Conservation (phyloP, 1,140 invertebrate species). For the Brachionus angularis region DNA sequence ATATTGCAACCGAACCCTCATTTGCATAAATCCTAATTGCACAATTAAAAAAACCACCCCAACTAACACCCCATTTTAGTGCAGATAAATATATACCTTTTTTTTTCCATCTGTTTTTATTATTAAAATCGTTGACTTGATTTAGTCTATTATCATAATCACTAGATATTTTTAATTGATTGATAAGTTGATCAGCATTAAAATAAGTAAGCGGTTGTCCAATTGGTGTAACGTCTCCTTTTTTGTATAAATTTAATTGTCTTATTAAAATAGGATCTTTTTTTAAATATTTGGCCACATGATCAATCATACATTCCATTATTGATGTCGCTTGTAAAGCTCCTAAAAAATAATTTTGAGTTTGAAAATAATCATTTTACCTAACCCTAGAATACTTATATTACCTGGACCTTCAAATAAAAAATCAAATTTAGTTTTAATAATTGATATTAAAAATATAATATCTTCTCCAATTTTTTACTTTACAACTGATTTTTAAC, state of each 20-base stretch:
- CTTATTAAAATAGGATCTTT: conserved; percentile 66
- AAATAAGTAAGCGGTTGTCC: conserved; percentile 50
- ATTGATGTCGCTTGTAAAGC: conserved; percentile 51
- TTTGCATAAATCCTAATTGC: conserved; percentile 68
- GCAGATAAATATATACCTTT: conserved; percentile 52
- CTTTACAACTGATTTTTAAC: too few relatives aligned
- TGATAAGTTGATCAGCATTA: conserved; percentile 48
- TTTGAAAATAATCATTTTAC: neutral
- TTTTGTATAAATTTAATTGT: conserved; percentile 51
- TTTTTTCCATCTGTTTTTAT: conserved; percentile 52
- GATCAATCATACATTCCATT: conserved; percentile 75
- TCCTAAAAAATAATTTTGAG: too few relatives aligned
- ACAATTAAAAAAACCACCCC: conserved; percentile 61
- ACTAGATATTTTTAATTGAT: conserved; percentile 44
- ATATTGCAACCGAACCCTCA: conserved; percentile 72
- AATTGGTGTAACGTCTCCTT: conserved; percentile 50
- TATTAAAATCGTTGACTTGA: conserved; percentile 29
- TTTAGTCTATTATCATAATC: conserved; percentile 42
- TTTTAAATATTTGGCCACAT: conserved; percentile 66
- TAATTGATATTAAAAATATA: too few relatives aligned
- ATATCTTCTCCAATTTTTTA: too few relatives aligned
- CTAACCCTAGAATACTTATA: too few relatives aligned
- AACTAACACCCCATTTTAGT: conserved; percentile 50
- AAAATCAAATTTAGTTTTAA: too few relatives aligned
- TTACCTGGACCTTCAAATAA: too few relatives aligned